Evolutionary conservation across 1,140 invertebrate species (phyloP).

Genomic region (Rhizoglyphus robini): DNA sequence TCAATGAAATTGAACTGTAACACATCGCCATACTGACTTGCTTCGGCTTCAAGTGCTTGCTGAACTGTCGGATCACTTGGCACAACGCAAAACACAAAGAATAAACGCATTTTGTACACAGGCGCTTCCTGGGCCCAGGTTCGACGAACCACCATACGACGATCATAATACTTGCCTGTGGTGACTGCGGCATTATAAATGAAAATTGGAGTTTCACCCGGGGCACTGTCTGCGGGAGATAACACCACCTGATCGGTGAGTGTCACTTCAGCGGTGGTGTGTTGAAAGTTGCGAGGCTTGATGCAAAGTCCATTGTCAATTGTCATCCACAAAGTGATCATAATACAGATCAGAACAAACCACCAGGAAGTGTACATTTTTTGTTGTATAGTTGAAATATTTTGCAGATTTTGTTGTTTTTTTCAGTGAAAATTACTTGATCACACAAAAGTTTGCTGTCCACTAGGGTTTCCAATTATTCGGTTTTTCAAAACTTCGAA

Average conservation of each 20-base stretch:
- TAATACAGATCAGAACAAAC: too few relatives aligned
- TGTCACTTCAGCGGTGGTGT: background rate
- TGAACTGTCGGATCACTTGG: slow-evolving; percentile 14
- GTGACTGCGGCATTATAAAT: background rate
- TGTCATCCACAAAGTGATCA: too few relatives aligned
- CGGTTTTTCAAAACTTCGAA: too few relatives aligned
- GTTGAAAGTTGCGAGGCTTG: background rate
- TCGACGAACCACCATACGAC: background rate
- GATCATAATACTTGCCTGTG: slow-evolving; percentile 2
- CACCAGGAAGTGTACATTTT: too few relatives aligned
- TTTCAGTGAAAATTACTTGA: too few relatives aligned
- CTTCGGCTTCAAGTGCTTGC: slow-evolving; percentile 21
- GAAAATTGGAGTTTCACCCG: background rate
- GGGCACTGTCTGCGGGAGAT: background rate
- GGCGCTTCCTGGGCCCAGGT: background rate
- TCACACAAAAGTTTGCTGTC: too few relatives aligned
- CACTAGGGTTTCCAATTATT: too few relatives aligned
- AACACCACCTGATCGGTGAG: background rate
- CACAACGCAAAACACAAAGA: slow-evolving; percentile 25
- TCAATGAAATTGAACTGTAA: slow-evolving; percentile 30
- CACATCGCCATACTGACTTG: slow-evolving; percentile 24
- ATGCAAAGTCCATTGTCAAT: too few relatives aligned
- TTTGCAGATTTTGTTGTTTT: too few relatives aligned
- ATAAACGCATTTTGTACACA: background rate
- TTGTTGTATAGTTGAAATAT: too few relatives aligned